phyloP scores from a whole-genome alignment of 2,797 vertebrate species.

The Syngnathus acus region DNA sequence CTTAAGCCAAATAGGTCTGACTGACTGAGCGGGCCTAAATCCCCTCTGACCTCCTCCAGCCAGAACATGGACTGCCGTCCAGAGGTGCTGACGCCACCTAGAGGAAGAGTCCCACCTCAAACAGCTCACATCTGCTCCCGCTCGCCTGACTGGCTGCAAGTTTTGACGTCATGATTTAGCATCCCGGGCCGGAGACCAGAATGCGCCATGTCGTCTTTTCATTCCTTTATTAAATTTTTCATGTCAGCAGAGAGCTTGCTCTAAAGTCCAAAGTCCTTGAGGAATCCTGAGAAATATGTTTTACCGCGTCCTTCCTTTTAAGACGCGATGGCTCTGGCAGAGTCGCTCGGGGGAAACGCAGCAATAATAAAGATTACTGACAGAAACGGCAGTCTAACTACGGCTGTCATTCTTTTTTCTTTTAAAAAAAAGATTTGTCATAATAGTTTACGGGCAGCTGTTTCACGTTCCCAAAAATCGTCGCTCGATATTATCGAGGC shows the following conservation, averaged over 20 bases:
- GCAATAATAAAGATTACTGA: constrained; percentile 50
- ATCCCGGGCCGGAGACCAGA: neutral
- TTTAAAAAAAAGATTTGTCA: constrained; percentile 43
- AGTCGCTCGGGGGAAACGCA: constrained; percentile 36
- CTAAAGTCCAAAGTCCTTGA: constrained; percentile 52
- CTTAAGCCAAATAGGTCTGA: constrained; percentile 56
- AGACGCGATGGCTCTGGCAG: constrained; percentile 41
- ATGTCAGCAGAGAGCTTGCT: constrained; percentile 40
- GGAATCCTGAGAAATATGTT: constrained; percentile 47
- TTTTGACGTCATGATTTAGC: constrained; percentile 3
- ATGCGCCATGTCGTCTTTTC: constrained; percentile 13
- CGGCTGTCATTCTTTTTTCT: constrained; percentile 17
- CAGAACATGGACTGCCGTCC: constrained; percentile 57
- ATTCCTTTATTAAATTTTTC: constrained; percentile 24
- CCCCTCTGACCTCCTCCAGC: constrained; percentile 61
- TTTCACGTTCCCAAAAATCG: constrained; percentile 60
- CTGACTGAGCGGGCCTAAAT: constrained; percentile 62
- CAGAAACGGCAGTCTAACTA: constrained; percentile 35
- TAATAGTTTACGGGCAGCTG: constrained; percentile 58
- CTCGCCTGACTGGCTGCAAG: constrained; percentile 21
- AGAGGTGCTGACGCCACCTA: constrained; percentile 47
- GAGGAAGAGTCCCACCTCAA: constrained; percentile 42
- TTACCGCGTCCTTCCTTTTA: constrained; percentile 34
- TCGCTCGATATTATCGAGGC: constrained; percentile 62
- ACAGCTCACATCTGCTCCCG: constrained; percentile 32